A percentile compares a stretch with the other conserved stretches of the same genome.
Evolutionary conservation across 2,113 vertebrate species (phyloP).

Genomic region (Tor tambroides): DNA sequence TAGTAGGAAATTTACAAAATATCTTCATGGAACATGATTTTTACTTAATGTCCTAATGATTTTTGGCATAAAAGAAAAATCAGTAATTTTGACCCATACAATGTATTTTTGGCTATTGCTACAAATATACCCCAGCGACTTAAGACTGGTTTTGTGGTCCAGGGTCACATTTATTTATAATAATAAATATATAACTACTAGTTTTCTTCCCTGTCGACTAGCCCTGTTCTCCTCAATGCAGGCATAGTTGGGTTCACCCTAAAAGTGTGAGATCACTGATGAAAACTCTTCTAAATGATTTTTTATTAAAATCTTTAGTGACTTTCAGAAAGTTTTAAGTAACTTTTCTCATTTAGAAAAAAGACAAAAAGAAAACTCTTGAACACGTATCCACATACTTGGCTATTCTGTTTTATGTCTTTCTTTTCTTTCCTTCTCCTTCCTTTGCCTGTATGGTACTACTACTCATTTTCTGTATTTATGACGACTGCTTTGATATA

Average conservation of each 20-base stretch:
- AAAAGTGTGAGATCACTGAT: not conserved
- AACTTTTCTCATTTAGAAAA: not conserved
- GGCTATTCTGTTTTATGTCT: not conserved
- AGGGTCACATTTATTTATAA: too few species aligned
- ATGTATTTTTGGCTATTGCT: too few species aligned
- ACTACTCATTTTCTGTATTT: not conserved
- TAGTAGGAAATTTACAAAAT: too few species aligned
- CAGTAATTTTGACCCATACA: too few species aligned
- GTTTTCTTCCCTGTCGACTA: not conserved
- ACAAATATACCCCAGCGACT: too few species aligned
- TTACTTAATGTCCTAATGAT: too few species aligned
- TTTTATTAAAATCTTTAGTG: not conserved
- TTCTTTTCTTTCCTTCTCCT: not conserved
- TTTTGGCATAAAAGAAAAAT: too few species aligned
- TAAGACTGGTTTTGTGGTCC: too few species aligned
- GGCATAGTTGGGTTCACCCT: not conserved
- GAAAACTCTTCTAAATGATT: not conserved
- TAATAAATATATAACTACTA: too few species aligned
- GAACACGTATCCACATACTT: not conserved
- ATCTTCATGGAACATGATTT: too few species aligned
- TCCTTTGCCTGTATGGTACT: not conserved
- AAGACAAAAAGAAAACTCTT: not conserved
- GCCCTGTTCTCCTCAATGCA: not conserved
- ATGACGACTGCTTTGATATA: not conserved
- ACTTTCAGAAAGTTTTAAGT: not conserved